Percentiles rank a stretch among this genome's conserved stretches.
phyloP scores from a whole-genome alignment of 2,888 invertebrate genomes.

The Callimorpha dominula region DNA sequence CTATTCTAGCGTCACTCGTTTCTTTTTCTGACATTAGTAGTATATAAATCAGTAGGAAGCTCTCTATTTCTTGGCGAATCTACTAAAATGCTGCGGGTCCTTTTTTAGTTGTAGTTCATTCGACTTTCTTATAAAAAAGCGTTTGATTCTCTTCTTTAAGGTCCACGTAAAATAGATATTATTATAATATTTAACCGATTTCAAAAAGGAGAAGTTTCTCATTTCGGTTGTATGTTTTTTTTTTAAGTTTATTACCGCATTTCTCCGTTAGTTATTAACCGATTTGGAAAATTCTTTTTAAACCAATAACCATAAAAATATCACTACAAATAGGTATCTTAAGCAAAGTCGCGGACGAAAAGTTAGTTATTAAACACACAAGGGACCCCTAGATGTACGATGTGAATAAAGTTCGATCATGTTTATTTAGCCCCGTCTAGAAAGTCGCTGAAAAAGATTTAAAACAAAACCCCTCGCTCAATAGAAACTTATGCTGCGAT shows the following conservation, averaged over 20 bases:
- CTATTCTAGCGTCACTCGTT: neutral
- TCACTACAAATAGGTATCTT: neutral
- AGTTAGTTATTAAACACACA: neutral
- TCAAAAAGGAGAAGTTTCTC: too few species aligned
- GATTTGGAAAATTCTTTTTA: too few species aligned
- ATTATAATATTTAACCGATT: too few species aligned
- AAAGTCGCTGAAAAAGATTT: constrained; percentile 55
- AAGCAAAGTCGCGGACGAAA: neutral
- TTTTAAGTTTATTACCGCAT: too few species aligned
- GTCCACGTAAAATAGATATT: too few species aligned
- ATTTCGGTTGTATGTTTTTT: too few species aligned
- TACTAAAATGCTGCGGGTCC: too few species aligned
- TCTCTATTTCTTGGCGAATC: neutral
- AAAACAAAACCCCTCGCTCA: constrained; percentile 62
- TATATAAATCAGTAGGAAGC: too few species aligned
- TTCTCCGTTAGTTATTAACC: too few species aligned
- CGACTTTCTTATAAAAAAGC: too few species aligned
- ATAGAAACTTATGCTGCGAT: constrained; percentile 64
- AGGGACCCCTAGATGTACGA: neutral
- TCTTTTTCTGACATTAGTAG: neutral
- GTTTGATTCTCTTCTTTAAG: too few species aligned
- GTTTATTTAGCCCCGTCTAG: constrained; percentile 16
- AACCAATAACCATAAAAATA: neutral
- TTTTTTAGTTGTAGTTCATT: too few species aligned
- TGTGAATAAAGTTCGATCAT: neutral